These are phyloP conservation scores for Malurus cyaneus DNA, from an alignment of 2,113 vertebrate genomes.

Conservation along the genomic window DNA sequence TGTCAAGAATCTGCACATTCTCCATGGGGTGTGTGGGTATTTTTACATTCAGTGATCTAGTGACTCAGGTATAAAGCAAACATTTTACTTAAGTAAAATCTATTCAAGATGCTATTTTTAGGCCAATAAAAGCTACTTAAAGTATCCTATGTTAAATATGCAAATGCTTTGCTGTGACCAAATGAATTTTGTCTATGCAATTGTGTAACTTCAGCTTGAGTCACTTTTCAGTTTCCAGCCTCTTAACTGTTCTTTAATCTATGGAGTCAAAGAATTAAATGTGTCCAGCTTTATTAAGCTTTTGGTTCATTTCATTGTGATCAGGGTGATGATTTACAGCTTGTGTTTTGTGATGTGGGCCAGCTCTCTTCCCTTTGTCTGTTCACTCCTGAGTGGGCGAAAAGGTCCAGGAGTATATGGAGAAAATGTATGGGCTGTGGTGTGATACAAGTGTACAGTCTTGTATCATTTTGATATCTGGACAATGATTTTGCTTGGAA, in stretches of 20 bases:
- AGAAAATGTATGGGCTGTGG: accelerated
- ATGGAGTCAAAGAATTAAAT: background rate
- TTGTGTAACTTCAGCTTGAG: background rate
- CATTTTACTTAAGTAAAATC: background rate
- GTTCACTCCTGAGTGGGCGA: background rate
- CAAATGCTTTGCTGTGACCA: background rate
- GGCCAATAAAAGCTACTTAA: background rate
- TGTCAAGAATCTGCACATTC: background rate
- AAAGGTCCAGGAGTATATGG: background rate
- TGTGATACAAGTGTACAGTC: accelerated
- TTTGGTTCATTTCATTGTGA: background rate
- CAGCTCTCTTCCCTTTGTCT: background rate
- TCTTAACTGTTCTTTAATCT: background rate
- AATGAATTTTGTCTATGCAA: background rate
- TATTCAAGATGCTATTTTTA: background rate
- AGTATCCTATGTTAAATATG: background rate
- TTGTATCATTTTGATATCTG: background rate
- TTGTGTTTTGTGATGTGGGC: background rate
- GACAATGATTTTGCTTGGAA: accelerated
- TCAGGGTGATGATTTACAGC: background rate
- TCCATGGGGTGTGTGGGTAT: accelerated
- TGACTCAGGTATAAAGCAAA: background rate
- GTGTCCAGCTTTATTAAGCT: background rate
- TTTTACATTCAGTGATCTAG: background rate
- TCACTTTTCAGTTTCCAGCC: background rate